These are phyloP conservation scores for Melinaea menophilus DNA, from an alignment of 2,888 invertebrate genomes.

Conservation along the genomic window DNA sequence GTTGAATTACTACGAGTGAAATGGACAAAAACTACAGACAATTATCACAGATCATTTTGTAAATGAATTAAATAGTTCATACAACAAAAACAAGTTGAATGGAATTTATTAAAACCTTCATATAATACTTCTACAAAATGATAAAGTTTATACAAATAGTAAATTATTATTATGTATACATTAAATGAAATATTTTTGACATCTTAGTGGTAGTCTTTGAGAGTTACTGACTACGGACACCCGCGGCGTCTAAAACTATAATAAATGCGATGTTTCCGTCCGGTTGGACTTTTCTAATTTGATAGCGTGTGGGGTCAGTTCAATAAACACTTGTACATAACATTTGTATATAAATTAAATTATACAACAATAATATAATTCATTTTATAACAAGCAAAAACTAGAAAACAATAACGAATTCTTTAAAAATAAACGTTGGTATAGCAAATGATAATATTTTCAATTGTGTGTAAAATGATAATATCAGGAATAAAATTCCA, in stretches of 20 bases:
- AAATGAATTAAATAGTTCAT: conserved; percentile 50
- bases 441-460: conserved; percentile 67
- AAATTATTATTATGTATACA: background rate
- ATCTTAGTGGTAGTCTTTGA: conserved; percentile 55
- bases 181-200: conserved; percentile 62
- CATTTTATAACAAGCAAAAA: background rate
- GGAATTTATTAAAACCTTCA: conserved; percentile 24
- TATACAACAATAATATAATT: background rate
- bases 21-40: conserved; percentile 46
- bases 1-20: conserved; percentile 16
- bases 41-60: conserved; percentile 52
- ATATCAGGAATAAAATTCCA: conserved; percentile 52
- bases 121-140: conserved; percentile 30
- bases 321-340: background rate
- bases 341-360: background rate
- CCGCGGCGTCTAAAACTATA: conserved; percentile 62
- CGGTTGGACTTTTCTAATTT: conserved; percentile 69
- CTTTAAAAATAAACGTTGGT: conserved; percentile 41
- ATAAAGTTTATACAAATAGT: conserved; percentile 26
- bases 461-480: conserved; percentile 71
- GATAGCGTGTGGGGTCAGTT: conserved; percentile 67
- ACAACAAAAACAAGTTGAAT: conserved; percentile 29
- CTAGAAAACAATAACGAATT: background rate
- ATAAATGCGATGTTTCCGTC: conserved; percentile 72
- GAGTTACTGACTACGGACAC: conserved; percentile 70